Evolutionary conservation across 2,113 vertebrate species (phyloP).

Genomic region (Sander vitreus): DNA sequence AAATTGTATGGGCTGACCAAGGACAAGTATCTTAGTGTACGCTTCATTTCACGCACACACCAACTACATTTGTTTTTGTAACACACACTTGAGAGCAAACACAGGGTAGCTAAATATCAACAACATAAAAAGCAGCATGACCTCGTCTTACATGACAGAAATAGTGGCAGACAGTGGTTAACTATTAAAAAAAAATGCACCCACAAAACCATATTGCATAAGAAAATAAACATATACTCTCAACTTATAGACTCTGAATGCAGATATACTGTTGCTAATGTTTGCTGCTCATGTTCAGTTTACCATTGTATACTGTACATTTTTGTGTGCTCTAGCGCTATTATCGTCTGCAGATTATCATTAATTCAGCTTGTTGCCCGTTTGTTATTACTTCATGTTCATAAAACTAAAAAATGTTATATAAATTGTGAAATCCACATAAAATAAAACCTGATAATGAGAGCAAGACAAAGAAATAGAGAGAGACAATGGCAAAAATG

Average conservation of each 20-base stretch:
- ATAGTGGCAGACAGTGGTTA: neutral
- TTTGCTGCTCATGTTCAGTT: neutral
- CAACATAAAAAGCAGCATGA: neutral
- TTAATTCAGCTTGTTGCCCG: neutral
- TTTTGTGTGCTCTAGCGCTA: neutral
- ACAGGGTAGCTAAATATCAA: neutral
- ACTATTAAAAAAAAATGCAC: neutral
- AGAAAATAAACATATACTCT: neutral
- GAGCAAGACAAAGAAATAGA: slow-evolving; percentile 7
- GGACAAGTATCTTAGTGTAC: neutral
- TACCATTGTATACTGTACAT: neutral
- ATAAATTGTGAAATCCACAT: neutral
- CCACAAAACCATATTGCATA: neutral
- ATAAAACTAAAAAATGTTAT: slow-evolving; percentile 5
- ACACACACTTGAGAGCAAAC: neutral
- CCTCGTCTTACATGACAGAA: neutral
- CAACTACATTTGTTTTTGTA: neutral
- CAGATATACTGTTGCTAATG: neutral
- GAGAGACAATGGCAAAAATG: neutral
- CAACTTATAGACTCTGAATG: neutral
- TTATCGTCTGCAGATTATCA: slow-evolving; percentile 17
- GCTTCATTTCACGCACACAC: neutral
- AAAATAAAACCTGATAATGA: neutral
- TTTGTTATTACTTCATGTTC: neutral
- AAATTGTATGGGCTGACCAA: neutral